These are phyloP conservation scores for Eidolon helvum DNA, from an alignment of 2,113 vertebrate species.

Conservation along the genomic window DNA sequence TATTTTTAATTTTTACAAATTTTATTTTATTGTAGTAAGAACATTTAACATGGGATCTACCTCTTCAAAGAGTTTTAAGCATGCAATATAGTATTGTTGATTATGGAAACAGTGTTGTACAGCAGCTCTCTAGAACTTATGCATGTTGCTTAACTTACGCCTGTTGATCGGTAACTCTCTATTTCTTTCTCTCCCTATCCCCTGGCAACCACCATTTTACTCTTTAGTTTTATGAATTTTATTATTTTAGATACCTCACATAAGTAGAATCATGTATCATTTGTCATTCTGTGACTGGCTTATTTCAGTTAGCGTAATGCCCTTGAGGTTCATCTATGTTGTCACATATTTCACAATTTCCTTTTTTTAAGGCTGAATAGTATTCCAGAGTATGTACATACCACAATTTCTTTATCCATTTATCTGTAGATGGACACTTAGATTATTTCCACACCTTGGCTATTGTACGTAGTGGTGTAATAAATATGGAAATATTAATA, in stretches of 20 bases:
- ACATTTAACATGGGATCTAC: not conserved
- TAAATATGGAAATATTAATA: not conserved
- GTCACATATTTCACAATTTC: not conserved
- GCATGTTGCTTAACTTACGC: not conserved
- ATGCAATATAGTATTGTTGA: not conserved
- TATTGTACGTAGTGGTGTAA: not conserved
- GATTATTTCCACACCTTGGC: not conserved
- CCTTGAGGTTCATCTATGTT: not conserved
- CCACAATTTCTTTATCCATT: not conserved
- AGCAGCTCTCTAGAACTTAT: not conserved
- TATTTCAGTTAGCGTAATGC: not conserved
- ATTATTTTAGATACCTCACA: not conserved
- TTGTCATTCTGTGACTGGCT: not conserved
- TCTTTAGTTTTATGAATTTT: not conserved
- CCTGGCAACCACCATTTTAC: not conserved
- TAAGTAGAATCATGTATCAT: not conserved
- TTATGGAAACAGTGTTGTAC: not conserved
- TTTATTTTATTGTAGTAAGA: not conserved
- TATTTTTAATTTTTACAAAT: not conserved
- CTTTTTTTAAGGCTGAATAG: not conserved
- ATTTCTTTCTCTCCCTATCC: not conserved
- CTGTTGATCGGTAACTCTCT: not conserved
- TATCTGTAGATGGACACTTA: not conserved
- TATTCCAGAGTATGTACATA: not conserved
- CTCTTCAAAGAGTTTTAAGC: not conserved